Base-by-base conservation (phyloP, 1,140 invertebrate genomes). In the Sinonovacula constricta region DNA sequence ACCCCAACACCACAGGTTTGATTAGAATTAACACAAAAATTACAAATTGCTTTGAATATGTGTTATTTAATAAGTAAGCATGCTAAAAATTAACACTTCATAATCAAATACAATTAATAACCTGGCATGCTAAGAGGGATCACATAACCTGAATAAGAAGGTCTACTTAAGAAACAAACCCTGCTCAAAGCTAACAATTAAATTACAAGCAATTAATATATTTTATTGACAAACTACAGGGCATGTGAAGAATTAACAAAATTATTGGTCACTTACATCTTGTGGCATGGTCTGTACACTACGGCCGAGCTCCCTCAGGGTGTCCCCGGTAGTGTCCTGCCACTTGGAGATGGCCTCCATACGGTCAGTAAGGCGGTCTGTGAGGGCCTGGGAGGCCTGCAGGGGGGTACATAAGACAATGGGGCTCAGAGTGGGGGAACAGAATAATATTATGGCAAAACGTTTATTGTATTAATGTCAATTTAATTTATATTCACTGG, bases 241-340 rank as follows among this genome's bases (percentile, higher is more conserved):
- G 3, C 28, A 60, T 31, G 14, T n/a, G 15, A 15, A 45, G 14
- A 45, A 45, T 45, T 24, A 10, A n/a, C n/a, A 36, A 53, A 22
- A 53, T 22, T 53, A 28, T 66, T 18, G 15, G 12, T 0, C 1
- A 82, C 84, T 77, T 76, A 88, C 89, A 71, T 90, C 88, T 75
- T 88, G 86, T 62, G 88, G 87, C n/a, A 89, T 60, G 12, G 81
- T 79, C 45, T 86, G 83, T 18, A 87, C 77, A 54, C 70, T 83
- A 28, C 75, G 75, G 34, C 85, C 81, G 24, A 90, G 67, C 53
- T 90, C 84, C 54, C 83, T 75, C 7, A 90, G 74, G n/a, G 85
- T 87, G 56, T 86, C 80, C 30, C 81, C 81, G 2, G 87, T 90
- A 2, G 83, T 79, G 63, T 88, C 87, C 66, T 90, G 87, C 87